Evolutionary conservation across 2,113 vertebrate genomes (phyloP), one percentile per base, ranked within the genome.

Genomic region (Plecotus auritus): DNA sequence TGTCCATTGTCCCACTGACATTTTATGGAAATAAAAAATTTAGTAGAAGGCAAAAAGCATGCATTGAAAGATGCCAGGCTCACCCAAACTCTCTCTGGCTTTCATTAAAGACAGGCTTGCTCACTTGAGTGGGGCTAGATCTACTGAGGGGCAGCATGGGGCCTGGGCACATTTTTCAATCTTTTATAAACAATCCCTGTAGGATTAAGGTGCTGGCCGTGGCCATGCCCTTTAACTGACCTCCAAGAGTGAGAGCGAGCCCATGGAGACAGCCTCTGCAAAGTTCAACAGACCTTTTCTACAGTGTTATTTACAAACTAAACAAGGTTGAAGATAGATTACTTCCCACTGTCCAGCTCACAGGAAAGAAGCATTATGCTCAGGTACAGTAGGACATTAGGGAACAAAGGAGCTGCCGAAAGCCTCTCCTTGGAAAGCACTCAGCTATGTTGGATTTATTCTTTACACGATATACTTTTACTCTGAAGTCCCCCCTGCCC

Each of bases 21-120:
- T 91, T 93, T 94, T 91, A 95, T 83, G 88, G 93, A 97, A 94
- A 96, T 90, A 97, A 96, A 90, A 94, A 96, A 94, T 66, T 88
- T 72, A 96, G 90, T 4, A 54, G 88, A 77, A 88, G 89, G 85
- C 89, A 94, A 96, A 93, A 56, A 90, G 70, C 69, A 51, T 23
- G 23, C n/a, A 88, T 11, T 95, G 93, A 95, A 97, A 97, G 92
- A 94, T 13, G 20, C 4, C 20, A 85, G 51, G 47, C 85, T 94
- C 95, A 89, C 61, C 70, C 8, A 81, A 87, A 81, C 49, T 70
- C 85, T 90, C 37, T 28, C 47, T 32, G 89, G 54, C 88, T 83
- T 93, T 40, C 42, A 12, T 59, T 64, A 82, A 49, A 96, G 86
- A 0, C 32, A 12, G 84, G 49, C 30, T 72, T 37, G 54, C 94